Evolutionary conservation across 2,888 invertebrate species (phyloP).

Genomic region (Macrostomum cliftonense): DNA sequence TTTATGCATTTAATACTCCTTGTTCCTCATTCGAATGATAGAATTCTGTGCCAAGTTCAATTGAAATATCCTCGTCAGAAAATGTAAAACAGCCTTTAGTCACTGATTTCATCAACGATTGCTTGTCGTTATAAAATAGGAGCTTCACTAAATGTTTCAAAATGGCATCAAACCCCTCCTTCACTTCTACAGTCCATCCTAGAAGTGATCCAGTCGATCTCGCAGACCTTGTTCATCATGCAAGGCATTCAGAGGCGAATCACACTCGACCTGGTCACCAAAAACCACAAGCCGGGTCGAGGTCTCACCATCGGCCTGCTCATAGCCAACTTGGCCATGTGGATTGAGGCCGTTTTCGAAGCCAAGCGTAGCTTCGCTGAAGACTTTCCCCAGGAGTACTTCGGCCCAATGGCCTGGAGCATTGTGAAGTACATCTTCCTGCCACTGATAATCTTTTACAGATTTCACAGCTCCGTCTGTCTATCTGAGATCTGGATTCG

Average conservation of each 20-base stretch:
- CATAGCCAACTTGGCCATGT: slow-evolving; percentile 48
- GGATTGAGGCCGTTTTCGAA: slow-evolving; percentile 49
- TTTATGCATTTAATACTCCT: too few species aligned
- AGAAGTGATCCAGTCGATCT: slow-evolving; percentile 22
- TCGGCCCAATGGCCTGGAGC: slow-evolving; percentile 48
- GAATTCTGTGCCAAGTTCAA: too few species aligned
- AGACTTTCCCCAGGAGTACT: slow-evolving; percentile 45
- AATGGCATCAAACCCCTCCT: too few species aligned
- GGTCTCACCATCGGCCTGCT: slow-evolving; percentile 47
- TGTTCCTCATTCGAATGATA: too few species aligned
- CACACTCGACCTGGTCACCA: too few species aligned
- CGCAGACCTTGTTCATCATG: slow-evolving; percentile 30
- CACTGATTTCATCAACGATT: too few species aligned
- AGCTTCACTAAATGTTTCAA: too few species aligned
- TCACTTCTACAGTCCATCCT: slow-evolving; percentile 9
- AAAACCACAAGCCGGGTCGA: slow-evolving; percentile 40
- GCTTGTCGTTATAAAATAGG: too few species aligned
- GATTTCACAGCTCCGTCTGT: slow-evolving; percentile 35
- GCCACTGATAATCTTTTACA: slow-evolving; percentile 43
- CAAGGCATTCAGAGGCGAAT: too few species aligned
- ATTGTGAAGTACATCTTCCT: slow-evolving; percentile 46
- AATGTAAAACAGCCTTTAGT: too few species aligned
- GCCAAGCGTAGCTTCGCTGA: slow-evolving; percentile 44
- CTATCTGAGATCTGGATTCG: slow-evolving; percentile 35
- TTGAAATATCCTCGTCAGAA: too few species aligned